Percentiles rank a stretch among this genome's conserved stretches.
These are phyloP conservation scores for Porites rus DNA, from an alignment of 92 coral and sea anemone genomes.

Conservation along the genomic window DNA sequence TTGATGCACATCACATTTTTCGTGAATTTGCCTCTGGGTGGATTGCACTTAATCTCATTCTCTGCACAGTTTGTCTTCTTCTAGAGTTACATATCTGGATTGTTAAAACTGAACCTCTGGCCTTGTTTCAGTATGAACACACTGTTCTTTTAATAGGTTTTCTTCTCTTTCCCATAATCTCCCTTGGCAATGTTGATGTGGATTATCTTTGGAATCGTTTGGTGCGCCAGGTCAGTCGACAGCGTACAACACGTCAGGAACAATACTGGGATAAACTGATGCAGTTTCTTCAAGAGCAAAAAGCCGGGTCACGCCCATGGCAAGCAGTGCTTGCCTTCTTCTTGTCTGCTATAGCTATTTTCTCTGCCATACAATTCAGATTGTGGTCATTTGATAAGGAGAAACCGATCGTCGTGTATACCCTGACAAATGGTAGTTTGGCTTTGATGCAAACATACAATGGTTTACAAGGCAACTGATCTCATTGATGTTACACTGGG, in stretches of 20 bases:
- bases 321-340: slow-evolving; percentile 92
- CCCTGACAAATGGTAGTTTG: slow-evolving; percentile 60
- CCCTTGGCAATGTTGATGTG: slow-evolving; percentile 87
- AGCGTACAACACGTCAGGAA: slow-evolving; percentile 69
- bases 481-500: background rate
- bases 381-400: slow-evolving; percentile 69
- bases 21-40: slow-evolving; percentile 92
- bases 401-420: slow-evolving; percentile 30
- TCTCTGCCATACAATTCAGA: slow-evolving; percentile 88
- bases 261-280: slow-evolving; percentile 86
- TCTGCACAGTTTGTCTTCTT: slow-evolving; percentile 80
- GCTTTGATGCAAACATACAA: slow-evolving; percentile 29
- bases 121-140: slow-evolving; percentile 82
- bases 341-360: slow-evolving; percentile 81
- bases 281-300: slow-evolving; percentile 90
- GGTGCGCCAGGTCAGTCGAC: slow-evolving; percentile 82
- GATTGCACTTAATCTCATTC: slow-evolving; percentile 79
- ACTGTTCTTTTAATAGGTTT: slow-evolving; percentile 62
- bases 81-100: slow-evolving; percentile 87
- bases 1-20: slow-evolving; percentile 84
- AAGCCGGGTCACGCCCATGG: slow-evolving; percentile 91
- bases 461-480: too few relatives aligned
- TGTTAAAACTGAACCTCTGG: slow-evolving; percentile 43
- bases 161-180: slow-evolving; percentile 67
- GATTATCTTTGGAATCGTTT: slow-evolving; percentile 93